Conservation (phyloP, 2,797 vertebrate species). For the Sebastes nivosus region DNA sequence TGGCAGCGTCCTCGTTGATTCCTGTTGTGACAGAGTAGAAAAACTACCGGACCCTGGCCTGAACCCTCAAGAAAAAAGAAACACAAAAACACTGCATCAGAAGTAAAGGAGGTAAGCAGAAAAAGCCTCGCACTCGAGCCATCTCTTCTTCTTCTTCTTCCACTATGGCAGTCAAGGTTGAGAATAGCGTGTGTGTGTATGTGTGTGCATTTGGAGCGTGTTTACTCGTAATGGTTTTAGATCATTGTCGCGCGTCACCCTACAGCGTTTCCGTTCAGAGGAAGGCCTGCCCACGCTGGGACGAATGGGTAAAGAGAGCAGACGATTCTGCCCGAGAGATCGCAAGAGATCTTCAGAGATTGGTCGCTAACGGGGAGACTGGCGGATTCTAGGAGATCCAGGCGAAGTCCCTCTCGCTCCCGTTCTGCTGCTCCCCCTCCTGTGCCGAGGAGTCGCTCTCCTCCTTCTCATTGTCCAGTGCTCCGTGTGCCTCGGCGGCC, state of each 20-base stretch:
- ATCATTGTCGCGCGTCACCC: constrained; percentile 75
- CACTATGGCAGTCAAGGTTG: constrained; percentile 69
- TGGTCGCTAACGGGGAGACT: constrained; percentile 27
- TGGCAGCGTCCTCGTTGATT: constrained; percentile 64
- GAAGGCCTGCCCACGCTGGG: constrained; percentile 65
- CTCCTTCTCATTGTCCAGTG: constrained; percentile 91
- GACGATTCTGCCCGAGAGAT: constrained; percentile 69
- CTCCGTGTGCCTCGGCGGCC: constrained; percentile 78
- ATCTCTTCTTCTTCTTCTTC: constrained; percentile 55
- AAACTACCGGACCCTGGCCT: constrained; percentile 69
- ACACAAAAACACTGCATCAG: constrained; percentile 75
- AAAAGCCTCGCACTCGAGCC: constrained; percentile 66
- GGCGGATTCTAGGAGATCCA: constrained; percentile 92
- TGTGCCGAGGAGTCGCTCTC: constrained; percentile 91
- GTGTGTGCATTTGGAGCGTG: constrained; percentile 35
- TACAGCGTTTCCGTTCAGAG: constrained; percentile 65
- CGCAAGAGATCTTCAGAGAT: constrained; percentile 69
- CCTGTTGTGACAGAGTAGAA: constrained; percentile 66
- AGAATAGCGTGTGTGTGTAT: constrained; percentile 37
- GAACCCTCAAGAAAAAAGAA: constrained; percentile 65
- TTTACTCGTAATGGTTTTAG: constrained; percentile 54
- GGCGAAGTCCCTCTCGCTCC: constrained; percentile 91
- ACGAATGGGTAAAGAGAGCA: constrained; percentile 72
- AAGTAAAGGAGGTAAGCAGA: constrained; percentile 81
- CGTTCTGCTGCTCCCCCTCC: constrained; percentile 87